phyloP scores from a whole-genome alignment of 2,797 vertebrate species.

The Knipowitschia caucasica region DNA sequence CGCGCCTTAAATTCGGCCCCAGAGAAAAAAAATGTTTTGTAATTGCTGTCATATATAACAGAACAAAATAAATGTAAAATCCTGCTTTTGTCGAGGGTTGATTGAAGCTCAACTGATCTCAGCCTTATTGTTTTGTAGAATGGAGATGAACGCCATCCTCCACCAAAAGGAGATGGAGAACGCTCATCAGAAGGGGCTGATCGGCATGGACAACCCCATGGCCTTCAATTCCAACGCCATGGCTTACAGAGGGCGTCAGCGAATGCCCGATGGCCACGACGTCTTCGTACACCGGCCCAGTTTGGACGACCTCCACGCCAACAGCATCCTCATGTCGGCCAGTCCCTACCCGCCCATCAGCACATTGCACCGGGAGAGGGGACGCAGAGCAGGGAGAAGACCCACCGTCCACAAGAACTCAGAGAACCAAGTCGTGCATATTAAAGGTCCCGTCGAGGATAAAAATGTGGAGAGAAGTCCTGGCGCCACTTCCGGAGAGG shows the following conservation, averaged over 20 bases:
- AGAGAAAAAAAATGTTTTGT: too few relatives aligned
- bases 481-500: conserved; percentile 72
- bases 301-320: conserved; percentile 84
- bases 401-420: conserved; percentile 75
- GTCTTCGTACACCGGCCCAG: conserved; percentile 81
- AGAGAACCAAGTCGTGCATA: conserved; percentile 63
- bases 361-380: conserved; percentile 84
- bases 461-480: conserved; percentile 75
- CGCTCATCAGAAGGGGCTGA: conserved; percentile 83
- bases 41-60: too few relatives aligned
- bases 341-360: conserved; percentile 82
- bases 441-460: conserved; percentile 79
- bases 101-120: not conserved
- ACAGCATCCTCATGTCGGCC: conserved; percentile 80
- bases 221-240: conserved; percentile 79
- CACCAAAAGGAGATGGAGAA: conserved; percentile 94
- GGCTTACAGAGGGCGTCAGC: conserved; percentile 80
- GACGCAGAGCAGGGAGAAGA: conserved; percentile 78
- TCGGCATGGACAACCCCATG: conserved; percentile 81
- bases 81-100: not conserved
- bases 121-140: conserved; percentile 60
- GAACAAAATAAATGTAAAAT: too few relatives aligned
- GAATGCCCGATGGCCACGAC: conserved; percentile 81
- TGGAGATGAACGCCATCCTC: conserved; percentile 95
- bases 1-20: too few relatives aligned